Evolutionary conservation across 2,888 invertebrate species (phyloP).

Genomic region (Torymus aiolomorphi): DNA sequence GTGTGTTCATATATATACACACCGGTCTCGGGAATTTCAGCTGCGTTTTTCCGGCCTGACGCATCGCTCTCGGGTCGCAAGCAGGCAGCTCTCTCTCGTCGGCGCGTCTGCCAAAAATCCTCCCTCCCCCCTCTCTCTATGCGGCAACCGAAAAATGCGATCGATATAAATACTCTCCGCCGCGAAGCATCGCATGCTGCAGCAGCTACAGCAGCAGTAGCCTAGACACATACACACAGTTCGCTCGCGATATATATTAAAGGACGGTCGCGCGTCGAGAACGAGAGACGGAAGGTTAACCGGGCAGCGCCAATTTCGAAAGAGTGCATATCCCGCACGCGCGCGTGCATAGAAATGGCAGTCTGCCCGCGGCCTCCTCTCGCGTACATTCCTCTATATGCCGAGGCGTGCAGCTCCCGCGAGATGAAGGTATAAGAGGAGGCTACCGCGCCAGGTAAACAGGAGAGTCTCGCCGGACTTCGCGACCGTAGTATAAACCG

Average conservation of each 20-base stretch:
- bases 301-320: slow-evolving; percentile 34
- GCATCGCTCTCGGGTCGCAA: no score
- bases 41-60: no score
- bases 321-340: slow-evolving; percentile 4
- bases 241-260: slow-evolving; percentile 1
- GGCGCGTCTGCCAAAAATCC: no score
- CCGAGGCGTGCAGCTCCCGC: not conserved
- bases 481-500: no score
- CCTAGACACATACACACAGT: no score
- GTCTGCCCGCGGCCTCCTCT: slow-evolving; percentile 32
- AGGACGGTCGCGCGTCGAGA: slow-evolving; percentile 8
- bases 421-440: slow-evolving; percentile 38
- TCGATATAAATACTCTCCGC: not conserved
- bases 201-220: no score
- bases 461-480: slow-evolving; percentile 17
- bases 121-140: no score
- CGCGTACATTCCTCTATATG: no score
- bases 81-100: no score
- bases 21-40: no score
- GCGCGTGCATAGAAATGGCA: slow-evolving; percentile 24
- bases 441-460: slow-evolving; percentile 34
- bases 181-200: no score
- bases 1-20: no score
- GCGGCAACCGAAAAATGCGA: not conserved
- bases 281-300: slow-evolving; percentile 26